Base-by-base conservation (phyloP, 2,888 invertebrate genomes). In the Brachylomia viminalis region DNA sequence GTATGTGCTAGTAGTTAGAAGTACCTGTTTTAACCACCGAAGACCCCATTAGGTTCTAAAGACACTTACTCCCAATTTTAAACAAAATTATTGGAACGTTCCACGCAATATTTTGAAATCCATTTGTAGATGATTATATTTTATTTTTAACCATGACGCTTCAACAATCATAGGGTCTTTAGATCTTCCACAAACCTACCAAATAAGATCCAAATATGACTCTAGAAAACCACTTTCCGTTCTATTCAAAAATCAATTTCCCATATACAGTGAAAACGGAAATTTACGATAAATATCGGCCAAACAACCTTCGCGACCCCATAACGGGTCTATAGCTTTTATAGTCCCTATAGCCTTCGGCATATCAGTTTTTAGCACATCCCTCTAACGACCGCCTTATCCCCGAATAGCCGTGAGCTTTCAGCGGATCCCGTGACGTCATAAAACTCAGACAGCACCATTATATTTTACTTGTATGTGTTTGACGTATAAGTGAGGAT, bases 391-490 rank as follows among this genome's bases (percentile, higher is more conserved):
- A 90, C 84, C 84, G 76, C 77, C 85, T 85, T 86, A 88, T 82
- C 88, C 88, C 86, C 89, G 80, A 93, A 93, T 92, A 91, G 92
- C 93, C 93, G 87, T 89, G 85, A 92, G 92, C 91, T 85, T 84
- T 83, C 85, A 83, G 70, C 80, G 82, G 87, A 88, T 87, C 90
- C 84, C 79, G 72, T 86, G 84, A 81, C 84, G 73, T 81, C 90
- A 92, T 93, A 92, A 93, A 92, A 90, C 86, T 91, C 91, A 88
- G 89, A 87, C 83, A 81, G 82, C 71, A 64, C 77, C 77, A 65
- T 82, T 88, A 81, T 82, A 79, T 79, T 83, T 72, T 83, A 73
- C 82, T 80, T 81, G 62, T 79, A 82, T 86, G 80, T 83, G 77
- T 82, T 76, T 82, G 82, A 82, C 52, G 45, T 80, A 54, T 70